Evolutionary conservation across 2,888 invertebrate species (phyloP).

Genomic region (Agrilus mali): DNA sequence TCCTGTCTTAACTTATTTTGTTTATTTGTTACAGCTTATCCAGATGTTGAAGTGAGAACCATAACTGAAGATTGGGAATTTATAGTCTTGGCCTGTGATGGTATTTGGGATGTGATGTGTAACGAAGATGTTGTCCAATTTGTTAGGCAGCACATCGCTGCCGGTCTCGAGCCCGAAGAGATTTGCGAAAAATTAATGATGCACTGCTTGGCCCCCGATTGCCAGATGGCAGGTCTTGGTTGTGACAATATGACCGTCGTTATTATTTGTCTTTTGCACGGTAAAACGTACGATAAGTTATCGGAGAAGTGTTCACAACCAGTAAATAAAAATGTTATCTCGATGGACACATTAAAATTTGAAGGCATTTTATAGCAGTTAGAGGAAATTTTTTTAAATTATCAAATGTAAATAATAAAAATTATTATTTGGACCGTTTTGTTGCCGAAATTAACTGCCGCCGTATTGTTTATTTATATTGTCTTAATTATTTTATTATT

Average conservation of each 20-base stretch:
- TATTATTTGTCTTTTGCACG: conserved; percentile 64
- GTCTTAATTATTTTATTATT: too few species aligned
- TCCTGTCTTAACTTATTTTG: too few species aligned
- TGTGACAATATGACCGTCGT: conserved; percentile 99
- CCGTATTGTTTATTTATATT: too few species aligned
- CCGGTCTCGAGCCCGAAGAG: conserved; percentile 77
- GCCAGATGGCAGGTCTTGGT: conserved; percentile 91
- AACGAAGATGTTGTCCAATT: conserved; percentile 90
- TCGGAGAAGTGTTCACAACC: conserved; percentile 22
- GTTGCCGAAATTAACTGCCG: too few species aligned
- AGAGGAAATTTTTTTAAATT: too few species aligned
- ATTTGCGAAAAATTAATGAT: conserved; percentile 95
- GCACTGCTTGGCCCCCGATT: conserved; percentile 91
- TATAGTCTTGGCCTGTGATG: conserved; percentile 92
- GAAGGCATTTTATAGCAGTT: too few species aligned
- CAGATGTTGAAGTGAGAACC: conserved; percentile 75
- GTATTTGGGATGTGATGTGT: conserved; percentile 97
- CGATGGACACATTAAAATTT: too few species aligned
- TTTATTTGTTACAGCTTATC: conserved; percentile 56
- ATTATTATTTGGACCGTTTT: too few species aligned
- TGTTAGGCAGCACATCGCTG: conserved; percentile 69
- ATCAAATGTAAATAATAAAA: too few species aligned
- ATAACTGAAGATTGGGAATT: conserved; percentile 92
- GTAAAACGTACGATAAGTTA: conserved; percentile 37
- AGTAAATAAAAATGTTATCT: not conserved